Conservation (phyloP, 2,888 invertebrate species). For the Strigamia maritima region DNA sequence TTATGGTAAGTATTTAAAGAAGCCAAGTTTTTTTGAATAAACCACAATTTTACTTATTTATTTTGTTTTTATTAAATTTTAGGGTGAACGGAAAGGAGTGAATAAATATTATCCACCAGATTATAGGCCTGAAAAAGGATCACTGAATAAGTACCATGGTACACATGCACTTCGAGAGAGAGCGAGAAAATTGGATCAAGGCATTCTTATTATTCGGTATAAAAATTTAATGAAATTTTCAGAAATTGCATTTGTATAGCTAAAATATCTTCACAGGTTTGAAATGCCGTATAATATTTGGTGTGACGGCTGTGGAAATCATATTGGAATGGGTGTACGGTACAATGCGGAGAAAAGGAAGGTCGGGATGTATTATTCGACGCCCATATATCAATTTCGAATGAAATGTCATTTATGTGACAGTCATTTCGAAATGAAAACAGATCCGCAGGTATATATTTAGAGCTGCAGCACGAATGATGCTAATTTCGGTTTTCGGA, state of each 20-base stretch:
- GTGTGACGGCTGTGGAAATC: slow-evolving; percentile 97
- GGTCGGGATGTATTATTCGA: slow-evolving; percentile 95
- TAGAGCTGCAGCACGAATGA: too few relatives aligned
- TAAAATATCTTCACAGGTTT: slow-evolving; percentile 63
- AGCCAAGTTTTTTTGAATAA: too few relatives aligned
- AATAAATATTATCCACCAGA: slow-evolving; percentile 99
- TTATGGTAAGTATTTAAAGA: too few relatives aligned
- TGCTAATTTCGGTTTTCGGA: too few relatives aligned
- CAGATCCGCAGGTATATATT: slow-evolving; percentile 84
- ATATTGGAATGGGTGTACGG: slow-evolving; percentile 97
- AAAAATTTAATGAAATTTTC: too few relatives aligned
- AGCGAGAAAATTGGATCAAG: slow-evolving; percentile 90
- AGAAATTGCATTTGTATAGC: too few relatives aligned
- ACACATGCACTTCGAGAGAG: slow-evolving; percentile 94
- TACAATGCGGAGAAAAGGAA: slow-evolving; percentile 60
- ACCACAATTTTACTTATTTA: too few relatives aligned
- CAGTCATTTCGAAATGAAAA: slow-evolving; percentile 96
- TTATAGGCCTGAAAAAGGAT: slow-evolving; percentile 92
- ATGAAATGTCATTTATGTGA: slow-evolving; percentile 99
- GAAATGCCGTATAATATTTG: slow-evolving; percentile 99
- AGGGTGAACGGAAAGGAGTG: slow-evolving; percentile 96
- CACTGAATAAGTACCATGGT: slow-evolving; percentile 85
- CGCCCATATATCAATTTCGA: slow-evolving; percentile 94
- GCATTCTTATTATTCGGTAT: slow-evolving; percentile 85
- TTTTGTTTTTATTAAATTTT: slow-evolving; percentile 37